Base-by-base conservation (phyloP, 2,113 vertebrate species). In the Typhlomys cinereus region DNA sequence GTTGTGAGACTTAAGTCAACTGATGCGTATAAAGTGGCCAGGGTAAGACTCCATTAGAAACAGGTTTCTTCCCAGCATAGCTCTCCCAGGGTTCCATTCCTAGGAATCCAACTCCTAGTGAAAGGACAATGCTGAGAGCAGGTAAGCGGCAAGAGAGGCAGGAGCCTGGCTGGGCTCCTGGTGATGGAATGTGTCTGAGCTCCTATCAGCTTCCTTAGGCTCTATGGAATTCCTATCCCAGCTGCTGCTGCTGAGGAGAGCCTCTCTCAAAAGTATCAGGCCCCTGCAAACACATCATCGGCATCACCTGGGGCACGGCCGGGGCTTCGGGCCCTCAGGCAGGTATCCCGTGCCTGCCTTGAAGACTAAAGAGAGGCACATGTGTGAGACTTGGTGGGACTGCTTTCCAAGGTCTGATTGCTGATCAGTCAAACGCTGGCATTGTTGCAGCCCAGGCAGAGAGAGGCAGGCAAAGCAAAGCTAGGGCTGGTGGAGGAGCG, bases 341-440 rank as follows among this genome's bases (percentile, higher is more conserved):
- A 21, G 2, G 29, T 50, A 62, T 94, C 85, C 73, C 85, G 52
- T 1, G 21, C 23, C 61, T 64, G 75, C 59, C 93, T 48, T 25
- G 5, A 14, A 61, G 39, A 48, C 59, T 78, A 94, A 66, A 62
- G 52, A 25, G 8, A 85, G 50, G 82, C 2, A 5, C 50, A 50
- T 41, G 66, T 50, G 69, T 44, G 74, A 85, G 70, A 64, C 89
- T 44, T 27, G 59, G 69, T 44, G 74, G 82, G 70, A 64, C 89
- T 44, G 31, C 86, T 78, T 85, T 93, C 86, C 89, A n/a, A 67
- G 75, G 69, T 23, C 64, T 69, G 44, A 69, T 25, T 54, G 79
- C 85, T 54, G 1, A 34, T 79, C 46, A 87, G 50, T 59, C 71
- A 59, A n/a, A 18, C 4, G 27, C 50, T 29, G 21, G 21, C 39